Evolutionary conservation across 2,797 vertebrate genomes (phyloP), one percentile per base, ranked within the genome.

Genomic region (Micropoecilia bifurca): DNA sequence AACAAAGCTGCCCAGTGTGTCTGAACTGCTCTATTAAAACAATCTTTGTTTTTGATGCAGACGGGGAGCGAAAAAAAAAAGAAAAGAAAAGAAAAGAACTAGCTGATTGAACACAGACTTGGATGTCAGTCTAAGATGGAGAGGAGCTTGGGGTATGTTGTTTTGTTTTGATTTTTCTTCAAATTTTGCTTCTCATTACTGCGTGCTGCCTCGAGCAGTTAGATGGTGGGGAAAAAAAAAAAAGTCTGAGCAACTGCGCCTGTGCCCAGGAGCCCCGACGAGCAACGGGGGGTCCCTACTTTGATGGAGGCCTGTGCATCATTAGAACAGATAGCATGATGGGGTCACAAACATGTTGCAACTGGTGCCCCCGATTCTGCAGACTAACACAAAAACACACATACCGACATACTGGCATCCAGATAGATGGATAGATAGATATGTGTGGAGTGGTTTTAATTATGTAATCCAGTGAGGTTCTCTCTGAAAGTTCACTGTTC

Each of bases 401-500:
- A 69, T 25, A 76, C 85, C 81, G 88, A 88, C 82, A 88, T 66
- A 76, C 85, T 78, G 76, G 76, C 79, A 68, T 73, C 74, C 71
- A 73, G 83, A 74, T 59, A 75, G 28, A 77, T 36, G 30, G 79
- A 80, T 48, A 46, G 79, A 53, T 61, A 75, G 76, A 82, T 47
- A 78, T 74, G 72, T 85, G 82, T 75, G 48, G 69, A 71, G 68
- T 45, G 68, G 95, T 96, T 96, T 96, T 96, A 96, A 97, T 97
- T 96, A 96, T 95, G 93, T 95, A 95, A 96, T 95, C 95, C 86
- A 82, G 73, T 87, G 89, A 94, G 92, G 95, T 96, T 96, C 95
- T 94, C 95, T 95, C 57, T 74, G 90, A 97, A 97, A 97, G 96
- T 97, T 97, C 97, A 97, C 93, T 95, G 94, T 96, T 96, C 94